Evolutionary conservation across 2,797 vertebrate species (phyloP).

Genomic region (Sitta carolinensis): DNA sequence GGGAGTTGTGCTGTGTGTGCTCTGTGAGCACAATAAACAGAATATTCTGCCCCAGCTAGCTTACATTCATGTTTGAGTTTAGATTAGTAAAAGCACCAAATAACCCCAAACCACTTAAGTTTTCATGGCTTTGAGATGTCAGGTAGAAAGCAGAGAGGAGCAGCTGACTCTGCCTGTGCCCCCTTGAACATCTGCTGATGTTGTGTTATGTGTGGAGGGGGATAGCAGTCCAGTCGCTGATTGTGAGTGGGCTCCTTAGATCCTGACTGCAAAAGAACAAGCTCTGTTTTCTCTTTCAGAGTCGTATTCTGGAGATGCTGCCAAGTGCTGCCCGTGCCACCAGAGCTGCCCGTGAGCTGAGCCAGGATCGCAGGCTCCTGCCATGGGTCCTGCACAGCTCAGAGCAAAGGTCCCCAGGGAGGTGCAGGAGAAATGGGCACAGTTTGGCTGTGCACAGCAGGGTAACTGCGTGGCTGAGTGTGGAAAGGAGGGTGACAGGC

Average conservation of each 20-base stretch:
- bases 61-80: background rate
- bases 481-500: too few species aligned
- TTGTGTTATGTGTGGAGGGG: background rate
- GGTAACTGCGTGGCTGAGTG: too few species aligned
- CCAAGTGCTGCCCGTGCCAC: slow-evolving; percentile 76
- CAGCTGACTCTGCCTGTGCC: background rate
- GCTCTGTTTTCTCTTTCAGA: slow-evolving; percentile 66
- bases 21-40: background rate
- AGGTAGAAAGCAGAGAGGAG: background rate
- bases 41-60: background rate
- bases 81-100: background rate
- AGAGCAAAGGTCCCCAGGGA: too few species aligned
- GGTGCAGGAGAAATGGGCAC: too few species aligned
- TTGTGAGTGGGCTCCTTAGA: background rate
- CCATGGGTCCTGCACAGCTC: too few species aligned
- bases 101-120: background rate
- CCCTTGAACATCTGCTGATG: background rate
- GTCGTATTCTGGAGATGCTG: slow-evolving; percentile 84
- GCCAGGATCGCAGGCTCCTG: too few species aligned
- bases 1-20: background rate
- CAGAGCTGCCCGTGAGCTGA: too few species aligned
- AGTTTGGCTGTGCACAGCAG: too few species aligned
- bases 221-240: background rate
- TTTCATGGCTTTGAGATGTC: background rate
- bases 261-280: background rate